Conservation (phyloP, 2,888 invertebrate species). For the Amphipyra berbera region DNA sequence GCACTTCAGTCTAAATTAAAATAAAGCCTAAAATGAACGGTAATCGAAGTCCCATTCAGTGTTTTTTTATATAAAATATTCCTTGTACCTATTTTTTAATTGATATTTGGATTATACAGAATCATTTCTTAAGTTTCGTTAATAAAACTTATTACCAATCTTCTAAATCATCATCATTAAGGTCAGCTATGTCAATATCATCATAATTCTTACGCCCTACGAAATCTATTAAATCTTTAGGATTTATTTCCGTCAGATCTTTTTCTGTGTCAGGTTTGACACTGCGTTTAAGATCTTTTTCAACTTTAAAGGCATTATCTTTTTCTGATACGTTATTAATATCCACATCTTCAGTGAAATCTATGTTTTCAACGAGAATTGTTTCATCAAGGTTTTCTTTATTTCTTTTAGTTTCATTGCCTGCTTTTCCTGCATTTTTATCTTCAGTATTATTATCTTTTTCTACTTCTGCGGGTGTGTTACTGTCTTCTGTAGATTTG, state of each 20-base stretch:
- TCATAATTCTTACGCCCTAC: conserved; percentile 13
- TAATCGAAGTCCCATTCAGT: too few relatives aligned
- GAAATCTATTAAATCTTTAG: conserved; percentile 33
- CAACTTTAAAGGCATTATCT: not conserved
- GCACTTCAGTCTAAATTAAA: too few relatives aligned
- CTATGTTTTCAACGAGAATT: not conserved
- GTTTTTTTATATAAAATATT: too few relatives aligned
- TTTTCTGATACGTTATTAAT: not conserved
- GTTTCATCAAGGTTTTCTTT: not conserved
- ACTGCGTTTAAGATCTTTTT: not conserved
- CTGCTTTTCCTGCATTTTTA: not conserved
- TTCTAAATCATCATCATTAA: conserved; percentile 74
- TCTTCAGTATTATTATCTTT: not conserved
- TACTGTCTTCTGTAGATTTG: not conserved
- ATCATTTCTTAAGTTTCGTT: not conserved
- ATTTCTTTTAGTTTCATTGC: not conserved
- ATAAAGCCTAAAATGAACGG: too few relatives aligned
- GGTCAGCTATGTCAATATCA: conserved; percentile 46
- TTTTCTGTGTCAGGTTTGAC: not conserved
- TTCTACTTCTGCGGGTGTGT: not conserved
- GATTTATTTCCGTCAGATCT: not conserved
- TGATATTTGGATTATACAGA: too few relatives aligned
- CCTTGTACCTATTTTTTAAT: too few relatives aligned
- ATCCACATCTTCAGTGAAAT: conserved; percentile 22
- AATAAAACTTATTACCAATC: conserved; percentile 65